These are phyloP conservation scores for Zaprionus bogoriensis DNA, from an alignment of 2,888 invertebrate species.

Conservation along the genomic window DNA sequence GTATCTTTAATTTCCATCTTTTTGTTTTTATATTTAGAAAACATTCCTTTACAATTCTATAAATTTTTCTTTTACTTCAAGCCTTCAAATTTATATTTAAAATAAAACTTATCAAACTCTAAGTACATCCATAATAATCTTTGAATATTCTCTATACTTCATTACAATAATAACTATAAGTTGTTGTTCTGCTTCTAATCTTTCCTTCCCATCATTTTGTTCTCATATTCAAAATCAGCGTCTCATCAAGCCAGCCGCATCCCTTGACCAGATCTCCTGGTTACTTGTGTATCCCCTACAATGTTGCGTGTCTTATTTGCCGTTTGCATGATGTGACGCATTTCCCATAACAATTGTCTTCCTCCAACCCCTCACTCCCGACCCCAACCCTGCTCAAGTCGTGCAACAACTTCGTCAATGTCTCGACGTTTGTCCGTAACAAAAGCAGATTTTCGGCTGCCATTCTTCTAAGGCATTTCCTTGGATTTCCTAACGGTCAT, in stretches of 20 bases:
- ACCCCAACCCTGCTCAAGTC: conserved; percentile 14
- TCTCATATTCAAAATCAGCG: conserved; percentile 17
- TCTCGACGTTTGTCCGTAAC: conserved; percentile 29
- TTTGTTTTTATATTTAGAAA: no score
- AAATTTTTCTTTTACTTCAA: no score
- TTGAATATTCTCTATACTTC: no score
- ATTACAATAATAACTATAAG: no score
- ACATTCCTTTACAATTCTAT: no score
- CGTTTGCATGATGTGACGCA: conserved; percentile 54
- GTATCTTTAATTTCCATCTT: no score
- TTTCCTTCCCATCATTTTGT: not conserved
- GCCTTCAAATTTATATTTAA: no score
- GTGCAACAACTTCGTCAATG: conserved; percentile 43
- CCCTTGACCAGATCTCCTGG: not conserved
- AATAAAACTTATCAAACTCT: no score
- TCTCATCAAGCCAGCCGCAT: conserved; percentile 30
- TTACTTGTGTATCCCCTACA: not conserved
- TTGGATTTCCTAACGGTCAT: conserved; percentile 58
- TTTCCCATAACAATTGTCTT: conserved; percentile 44
- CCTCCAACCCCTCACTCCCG: conserved; percentile 2
- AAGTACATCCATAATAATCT: no score
- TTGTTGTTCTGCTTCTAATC: no score
- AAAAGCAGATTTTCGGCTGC: conserved; percentile 27
- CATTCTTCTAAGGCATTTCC: conserved; percentile 36
- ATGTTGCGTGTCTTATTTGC: conserved; percentile 40